A percentile compares a stretch with the other conserved stretches of the same genome.
These are phyloP conservation scores for Pantala flavescens DNA, from an alignment of 1,140 invertebrate species.

Conservation along the genomic window DNA sequence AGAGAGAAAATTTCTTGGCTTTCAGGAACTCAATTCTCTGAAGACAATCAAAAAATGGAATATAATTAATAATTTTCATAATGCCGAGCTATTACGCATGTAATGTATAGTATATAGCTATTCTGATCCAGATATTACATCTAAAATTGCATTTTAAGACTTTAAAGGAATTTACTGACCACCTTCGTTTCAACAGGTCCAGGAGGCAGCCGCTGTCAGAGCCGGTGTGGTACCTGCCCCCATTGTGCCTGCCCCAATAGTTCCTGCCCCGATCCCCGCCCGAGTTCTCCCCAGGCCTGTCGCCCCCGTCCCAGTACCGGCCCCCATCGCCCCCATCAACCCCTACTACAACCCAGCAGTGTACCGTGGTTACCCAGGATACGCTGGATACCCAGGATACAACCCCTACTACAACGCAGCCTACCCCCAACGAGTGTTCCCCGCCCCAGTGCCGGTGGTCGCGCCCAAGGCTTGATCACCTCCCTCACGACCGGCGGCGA, in stretches of 20 bases:
- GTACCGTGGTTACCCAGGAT: neutral
- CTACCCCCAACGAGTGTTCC: neutral
- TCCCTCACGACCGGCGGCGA: no score
- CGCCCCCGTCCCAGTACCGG: neutral
- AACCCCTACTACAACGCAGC: neutral
- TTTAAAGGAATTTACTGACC: no score
- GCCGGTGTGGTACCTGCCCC: neutral
- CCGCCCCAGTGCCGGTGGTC: neutral
- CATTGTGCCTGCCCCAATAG: neutral
- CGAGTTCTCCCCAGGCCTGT: neutral
- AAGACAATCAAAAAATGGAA: no score
- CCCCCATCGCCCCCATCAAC: neutral
- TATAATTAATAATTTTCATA: no score
- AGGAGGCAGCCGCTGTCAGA: neutral
- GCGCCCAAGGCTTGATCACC: neutral
- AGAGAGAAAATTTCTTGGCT: no score
- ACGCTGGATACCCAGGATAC: neutral
- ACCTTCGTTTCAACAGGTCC: neutral
- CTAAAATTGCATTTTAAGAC: no score
- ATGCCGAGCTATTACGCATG: no score
- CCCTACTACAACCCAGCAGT: neutral
- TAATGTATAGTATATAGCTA: no score
- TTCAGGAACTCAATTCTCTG: no score
- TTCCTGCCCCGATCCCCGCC: neutral
- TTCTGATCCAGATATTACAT: no score